Evolutionary conservation across 1,140 invertebrate genomes (phyloP).

Genomic region (Polypedilum vanderplanki): DNA sequence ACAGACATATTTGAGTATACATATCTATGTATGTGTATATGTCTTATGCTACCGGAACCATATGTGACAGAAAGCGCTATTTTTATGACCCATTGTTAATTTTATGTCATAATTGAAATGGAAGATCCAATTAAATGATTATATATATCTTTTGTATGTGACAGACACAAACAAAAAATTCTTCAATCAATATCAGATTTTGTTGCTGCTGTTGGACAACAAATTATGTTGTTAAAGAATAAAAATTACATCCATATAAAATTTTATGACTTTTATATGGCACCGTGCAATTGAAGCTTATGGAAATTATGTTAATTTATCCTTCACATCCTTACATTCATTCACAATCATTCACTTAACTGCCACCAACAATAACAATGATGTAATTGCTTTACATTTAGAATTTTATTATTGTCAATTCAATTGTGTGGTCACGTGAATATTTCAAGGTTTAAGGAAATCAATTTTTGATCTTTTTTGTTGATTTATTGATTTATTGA

Average conservation of each 20-base stretch:
- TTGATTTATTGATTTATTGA: no score
- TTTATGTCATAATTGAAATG: constrained; percentile 28
- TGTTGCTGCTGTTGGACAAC: neutral
- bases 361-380: no score
- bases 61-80: neutral
- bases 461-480: no score
- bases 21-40: neutral
- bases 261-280: neutral
- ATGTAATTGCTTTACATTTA: no score
- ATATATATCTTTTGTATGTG: neutral
- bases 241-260: constrained; percentile 20
- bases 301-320: no score
- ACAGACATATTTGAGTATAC: neutral
- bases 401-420: no score
- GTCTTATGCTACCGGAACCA: neutral
- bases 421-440: no score
- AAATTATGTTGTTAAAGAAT: constrained; percentile 6
- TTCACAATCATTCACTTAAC: no score
- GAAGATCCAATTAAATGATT: constrained; percentile 26
- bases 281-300: no score
- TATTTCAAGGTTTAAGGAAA: no score
- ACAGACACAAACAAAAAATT: neutral
- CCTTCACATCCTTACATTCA: no score
- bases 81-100: constrained; percentile 20
- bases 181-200: neutral